Conservation (phyloP, 2,888 invertebrate genomes). For the Theretra japonica region DNA sequence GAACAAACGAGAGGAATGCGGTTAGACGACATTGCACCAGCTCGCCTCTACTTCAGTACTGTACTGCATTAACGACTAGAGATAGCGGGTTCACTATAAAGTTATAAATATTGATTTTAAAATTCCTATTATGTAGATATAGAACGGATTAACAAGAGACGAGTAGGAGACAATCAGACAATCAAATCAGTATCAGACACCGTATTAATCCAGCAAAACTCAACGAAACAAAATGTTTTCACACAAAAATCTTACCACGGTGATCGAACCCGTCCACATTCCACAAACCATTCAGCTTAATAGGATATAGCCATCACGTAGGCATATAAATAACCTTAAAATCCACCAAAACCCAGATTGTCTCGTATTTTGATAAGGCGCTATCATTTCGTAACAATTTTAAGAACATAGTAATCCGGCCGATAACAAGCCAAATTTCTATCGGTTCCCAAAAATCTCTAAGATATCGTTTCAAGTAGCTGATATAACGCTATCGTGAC, state of each 20-base stretch:
- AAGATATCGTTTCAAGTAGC: constrained; percentile 35
- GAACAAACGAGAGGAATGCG: constrained; percentile 83
- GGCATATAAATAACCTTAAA: neutral
- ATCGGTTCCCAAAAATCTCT: constrained; percentile 31
- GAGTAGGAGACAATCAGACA: too few species aligned
- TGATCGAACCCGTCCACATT: neutral
- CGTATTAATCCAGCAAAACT: too few species aligned
- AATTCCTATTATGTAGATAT: too few species aligned
- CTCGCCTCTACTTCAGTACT: neutral
- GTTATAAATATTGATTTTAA: neutral
- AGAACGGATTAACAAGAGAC: too few species aligned
- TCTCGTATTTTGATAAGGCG: neutral
- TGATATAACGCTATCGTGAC: constrained; percentile 54
- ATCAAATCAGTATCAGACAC: too few species aligned
- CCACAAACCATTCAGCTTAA: neutral
- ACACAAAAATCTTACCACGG: neutral
- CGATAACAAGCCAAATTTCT: constrained; percentile 35
- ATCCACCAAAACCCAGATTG: neutral
- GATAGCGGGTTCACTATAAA: neutral
- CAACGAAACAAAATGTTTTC: too few species aligned
- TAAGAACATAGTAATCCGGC: constrained; percentile 35
- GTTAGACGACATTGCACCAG: constrained; percentile 45
- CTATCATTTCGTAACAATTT: constrained; percentile 4
- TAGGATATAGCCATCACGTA: neutral
- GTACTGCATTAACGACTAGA: neutral